Conservation (phyloP, 2,888 invertebrate genomes). For the Lysandra bellargus region DNA sequence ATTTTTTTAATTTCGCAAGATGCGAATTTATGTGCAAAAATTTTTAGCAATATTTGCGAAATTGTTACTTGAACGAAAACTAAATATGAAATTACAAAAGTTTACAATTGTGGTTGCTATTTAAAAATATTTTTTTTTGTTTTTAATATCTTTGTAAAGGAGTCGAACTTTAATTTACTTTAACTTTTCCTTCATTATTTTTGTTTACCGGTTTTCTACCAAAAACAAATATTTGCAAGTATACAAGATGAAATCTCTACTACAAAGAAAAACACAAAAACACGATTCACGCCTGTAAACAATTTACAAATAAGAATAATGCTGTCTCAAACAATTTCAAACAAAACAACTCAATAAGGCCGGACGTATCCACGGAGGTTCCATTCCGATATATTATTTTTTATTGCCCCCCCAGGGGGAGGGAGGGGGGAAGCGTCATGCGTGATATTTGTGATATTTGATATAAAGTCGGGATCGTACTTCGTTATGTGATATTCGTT, state of each 20-base stretch:
- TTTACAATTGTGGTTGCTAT: no score
- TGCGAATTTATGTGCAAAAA: neutral
- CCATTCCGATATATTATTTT: constrained; percentile 82
- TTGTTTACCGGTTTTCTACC: neutral
- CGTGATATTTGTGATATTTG: constrained; percentile 81
- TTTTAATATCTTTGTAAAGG: neutral
- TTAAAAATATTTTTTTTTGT: neutral
- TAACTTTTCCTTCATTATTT: neutral
- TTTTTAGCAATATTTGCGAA: neutral
- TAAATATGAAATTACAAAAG: neutral
- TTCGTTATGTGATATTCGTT: constrained; percentile 79
- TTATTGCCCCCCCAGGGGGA: constrained; percentile 71
- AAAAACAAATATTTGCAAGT: neutral
- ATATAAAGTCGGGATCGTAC: constrained; percentile 80
- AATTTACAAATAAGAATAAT: constrained; percentile 16
- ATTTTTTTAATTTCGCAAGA: neutral
- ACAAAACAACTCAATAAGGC: constrained; percentile 71
- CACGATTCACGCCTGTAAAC: neutral
- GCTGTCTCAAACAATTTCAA: constrained; percentile 42
- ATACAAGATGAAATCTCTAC: neutral
- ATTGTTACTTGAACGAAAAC: neutral
- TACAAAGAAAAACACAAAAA: neutral
- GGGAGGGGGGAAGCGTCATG: constrained; percentile 68
- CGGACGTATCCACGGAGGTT: constrained; percentile 75
- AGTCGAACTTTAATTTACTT: neutral